phyloP scores from a whole-genome alignment of 2,113 vertebrate genomes.

The Pundamilia nyererei region DNA sequence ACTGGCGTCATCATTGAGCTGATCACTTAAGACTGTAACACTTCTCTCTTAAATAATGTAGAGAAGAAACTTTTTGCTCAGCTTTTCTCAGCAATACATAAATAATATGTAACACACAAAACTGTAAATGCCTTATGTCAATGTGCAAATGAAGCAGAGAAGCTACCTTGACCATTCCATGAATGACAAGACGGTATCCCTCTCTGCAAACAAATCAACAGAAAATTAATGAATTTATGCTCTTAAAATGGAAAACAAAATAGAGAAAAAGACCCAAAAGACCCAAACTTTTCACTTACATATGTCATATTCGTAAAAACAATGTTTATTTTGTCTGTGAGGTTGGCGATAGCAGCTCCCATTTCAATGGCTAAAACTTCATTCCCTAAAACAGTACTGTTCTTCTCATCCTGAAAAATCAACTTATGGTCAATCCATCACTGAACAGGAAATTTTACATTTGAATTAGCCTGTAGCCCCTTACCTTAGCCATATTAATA shows the following conservation, averaged over 20 bases:
- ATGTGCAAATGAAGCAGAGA: background rate
- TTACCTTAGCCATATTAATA: conserved; percentile 39
- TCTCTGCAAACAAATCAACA: conserved; percentile 7
- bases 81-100: background rate
- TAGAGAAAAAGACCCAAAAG: background rate
- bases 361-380: conserved; percentile 60
- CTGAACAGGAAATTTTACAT: background rate
- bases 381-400: conserved; percentile 33
- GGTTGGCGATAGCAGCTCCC: conserved; percentile 40
- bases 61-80: background rate
- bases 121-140: background rate
- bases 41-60: background rate
- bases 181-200: conserved; percentile 41
- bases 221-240: background rate
- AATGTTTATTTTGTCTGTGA: conserved; percentile 41
- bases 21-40: background rate
- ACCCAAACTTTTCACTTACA: conserved; percentile 17
- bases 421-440: background rate
- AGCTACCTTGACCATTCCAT: conserved; percentile 64
- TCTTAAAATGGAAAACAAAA: background rate
- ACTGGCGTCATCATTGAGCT: background rate
- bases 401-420: conserved; percentile 37
- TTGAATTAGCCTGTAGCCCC: background rate
- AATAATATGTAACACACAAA: background rate
- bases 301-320: background rate